Base-by-base conservation (phyloP, 2,888 invertebrate genomes). In the Tipula unca region DNA sequence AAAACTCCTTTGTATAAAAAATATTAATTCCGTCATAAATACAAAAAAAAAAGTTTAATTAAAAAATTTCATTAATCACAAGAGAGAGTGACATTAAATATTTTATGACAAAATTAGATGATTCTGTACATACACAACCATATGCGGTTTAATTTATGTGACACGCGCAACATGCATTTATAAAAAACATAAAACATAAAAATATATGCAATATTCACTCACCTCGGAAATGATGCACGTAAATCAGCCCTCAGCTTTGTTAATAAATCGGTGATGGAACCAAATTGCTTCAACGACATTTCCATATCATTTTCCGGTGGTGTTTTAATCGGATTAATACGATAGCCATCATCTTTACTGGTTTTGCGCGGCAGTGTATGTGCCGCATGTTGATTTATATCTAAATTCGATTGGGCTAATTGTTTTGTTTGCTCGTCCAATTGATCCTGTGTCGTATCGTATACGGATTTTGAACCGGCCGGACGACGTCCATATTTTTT, bases 211-310 rank as follows among this genome's bases (percentile, higher is more conserved):
- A 17, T 17, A 1, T 48, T 48, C 0, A 10, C 69, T 90, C 91
- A 97, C 97, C 97, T 97, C 87, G 96, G 96, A 91, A 96, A 97
- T 0, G 98, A 95, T 84, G 97, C 93, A 87, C 96, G 92, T 0
- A 98, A 93, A 90, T 98, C 98, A 5, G 96, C 95, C 87, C 96
- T 93, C 39, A 98, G 92, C 90, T 98, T 98, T 85, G 95, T 95
- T 85, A 98, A 92, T 29, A 98, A 92, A 90, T 98, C 97, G 83
- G 97, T 96, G 82, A 97, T 95, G 13, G 96, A 95, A 17, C 95
- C 95, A 89, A 97, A 97, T 90, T 97, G 96, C 29, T 96, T 92
- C 48, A 97, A 92, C 13, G 96, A 95, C 97, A 97, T 97, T 90
- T 97, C 97, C 86, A 94, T 94, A 35, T 94, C 94, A 85, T 93